Evolutionary conservation across 2,888 invertebrate species (phyloP).

Genomic region (Spodoptera picta): DNA sequence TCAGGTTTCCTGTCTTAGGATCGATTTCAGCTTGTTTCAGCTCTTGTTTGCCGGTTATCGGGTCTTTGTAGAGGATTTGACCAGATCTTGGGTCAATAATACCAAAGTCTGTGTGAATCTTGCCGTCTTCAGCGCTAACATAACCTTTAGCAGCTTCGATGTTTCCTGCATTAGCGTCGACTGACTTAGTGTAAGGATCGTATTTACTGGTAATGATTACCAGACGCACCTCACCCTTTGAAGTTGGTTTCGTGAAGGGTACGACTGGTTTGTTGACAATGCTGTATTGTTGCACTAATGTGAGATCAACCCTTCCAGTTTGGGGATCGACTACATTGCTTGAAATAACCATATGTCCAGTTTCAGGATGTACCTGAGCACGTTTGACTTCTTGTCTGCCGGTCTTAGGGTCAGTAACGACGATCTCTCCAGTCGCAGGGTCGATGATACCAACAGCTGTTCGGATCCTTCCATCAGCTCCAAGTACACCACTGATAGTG

Average conservation of each 20-base stretch:
- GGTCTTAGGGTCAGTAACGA: constrained; percentile 80
- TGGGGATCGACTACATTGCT: constrained; percentile 88
- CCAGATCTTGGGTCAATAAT: constrained; percentile 90
- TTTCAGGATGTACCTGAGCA: constrained; percentile 86
- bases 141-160: constrained; percentile 88
- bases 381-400: constrained; percentile 89
- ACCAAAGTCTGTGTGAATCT: constrained; percentile 89
- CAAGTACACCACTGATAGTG: constrained; percentile 89
- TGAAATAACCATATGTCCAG: constrained; percentile 88
- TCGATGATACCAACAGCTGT: constrained; percentile 91
- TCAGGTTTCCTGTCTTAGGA: constrained; percentile 88
- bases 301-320: constrained; percentile 90
- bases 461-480: constrained; percentile 82
- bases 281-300: constrained; percentile 84
- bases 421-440: constrained; percentile 88
- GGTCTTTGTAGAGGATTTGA: constrained; percentile 88
- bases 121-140: constrained; percentile 85
- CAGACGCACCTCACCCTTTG: constrained; percentile 81
- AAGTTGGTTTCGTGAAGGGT: constrained; percentile 76
- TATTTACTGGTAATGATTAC: constrained; percentile 87
- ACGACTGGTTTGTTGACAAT: constrained; percentile 82
- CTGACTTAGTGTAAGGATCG: constrained; percentile 89
- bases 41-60: constrained; percentile 89
- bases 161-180: constrained; percentile 87
- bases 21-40: constrained; percentile 90